phyloP scores from a whole-genome alignment of 2,888 invertebrate genomes.

The Euphydryas editha region DNA sequence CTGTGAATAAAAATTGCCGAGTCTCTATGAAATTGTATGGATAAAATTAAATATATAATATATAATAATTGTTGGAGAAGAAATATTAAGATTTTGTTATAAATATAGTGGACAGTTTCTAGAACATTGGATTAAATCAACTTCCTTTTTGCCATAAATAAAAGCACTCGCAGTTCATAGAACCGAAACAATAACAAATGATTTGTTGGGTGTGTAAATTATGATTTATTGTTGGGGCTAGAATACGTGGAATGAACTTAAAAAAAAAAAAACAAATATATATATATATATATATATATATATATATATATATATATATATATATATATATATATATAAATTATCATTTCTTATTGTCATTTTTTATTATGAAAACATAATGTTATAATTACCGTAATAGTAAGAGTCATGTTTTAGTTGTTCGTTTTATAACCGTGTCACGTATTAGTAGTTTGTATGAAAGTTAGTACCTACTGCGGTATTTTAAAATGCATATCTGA shows the following conservation, averaged over 20 bases:
- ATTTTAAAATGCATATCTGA: neutral
- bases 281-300: too few relatives aligned
- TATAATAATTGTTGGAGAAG: too few relatives aligned
- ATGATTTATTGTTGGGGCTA: slow-evolving; percentile 36
- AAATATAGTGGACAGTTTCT: neutral
- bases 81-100: neutral
- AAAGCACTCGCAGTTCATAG: slow-evolving; percentile 30
- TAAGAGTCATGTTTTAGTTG: too few relatives aligned
- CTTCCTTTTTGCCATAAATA: slow-evolving; percentile 37
- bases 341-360: too few relatives aligned
- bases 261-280: slow-evolving; percentile 27
- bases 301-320: too few relatives aligned
- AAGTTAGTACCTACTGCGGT: neutral
- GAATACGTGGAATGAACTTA: slow-evolving; percentile 35
- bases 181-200: slow-evolving; percentile 37
- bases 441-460: neutral
- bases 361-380: too few relatives aligned
- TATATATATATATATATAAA: too few relatives aligned
- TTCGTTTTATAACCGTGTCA: slow-evolving; percentile 9
- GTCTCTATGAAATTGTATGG: too few relatives aligned
- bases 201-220: slow-evolving; percentile 26
- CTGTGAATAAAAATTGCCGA: neutral
- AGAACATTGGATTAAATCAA: slow-evolving; percentile 30
- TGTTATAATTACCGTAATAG: too few relatives aligned
- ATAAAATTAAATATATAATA: too few relatives aligned